Conservation (phyloP, 92 coral and sea anemone genomes). For the Isaurus tuberculatus region DNA sequence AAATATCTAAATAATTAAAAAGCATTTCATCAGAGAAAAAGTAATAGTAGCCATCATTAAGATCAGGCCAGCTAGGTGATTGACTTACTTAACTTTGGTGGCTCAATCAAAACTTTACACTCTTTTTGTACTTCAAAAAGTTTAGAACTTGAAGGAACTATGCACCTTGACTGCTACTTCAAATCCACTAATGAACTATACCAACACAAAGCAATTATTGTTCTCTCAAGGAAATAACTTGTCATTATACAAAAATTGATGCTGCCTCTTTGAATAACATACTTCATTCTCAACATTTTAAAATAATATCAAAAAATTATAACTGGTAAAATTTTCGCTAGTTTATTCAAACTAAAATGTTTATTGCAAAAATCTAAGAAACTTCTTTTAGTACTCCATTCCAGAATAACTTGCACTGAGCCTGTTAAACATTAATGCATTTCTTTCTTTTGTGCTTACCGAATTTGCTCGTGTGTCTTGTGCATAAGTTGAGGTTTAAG, state of each 20-base stretch:
- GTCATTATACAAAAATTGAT: not conserved
- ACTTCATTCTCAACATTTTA: conserved; percentile 2
- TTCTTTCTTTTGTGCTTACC: conserved; percentile 5
- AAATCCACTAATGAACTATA: not conserved
- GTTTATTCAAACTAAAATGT: not conserved
- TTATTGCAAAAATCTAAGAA: conserved; percentile 1
- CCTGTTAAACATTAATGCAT: not conserved
- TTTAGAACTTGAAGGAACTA: conserved; percentile 2
- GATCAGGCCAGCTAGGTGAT: conserved; percentile 15
- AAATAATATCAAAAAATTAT: not conserved
- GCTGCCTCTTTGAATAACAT: not conserved
- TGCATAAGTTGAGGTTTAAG: too few species aligned
- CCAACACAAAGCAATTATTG: not conserved
- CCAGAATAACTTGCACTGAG: conserved; percentile 17
- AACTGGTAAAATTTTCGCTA: not conserved
- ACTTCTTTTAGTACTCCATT: conserved; percentile 13
- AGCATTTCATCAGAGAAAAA: conserved; percentile 3
- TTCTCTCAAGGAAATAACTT: conserved; percentile 12
- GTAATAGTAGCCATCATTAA: not conserved
- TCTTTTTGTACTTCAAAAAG: not conserved
- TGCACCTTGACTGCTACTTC: conserved; percentile 12
- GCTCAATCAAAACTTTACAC: conserved; percentile 5
- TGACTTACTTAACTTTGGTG: conserved; percentile 8
- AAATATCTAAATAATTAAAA: not conserved
- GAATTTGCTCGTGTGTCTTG: too few species aligned